Conservation (phyloP, 2,888 invertebrate genomes). For the Himalopsyche japonica region DNA sequence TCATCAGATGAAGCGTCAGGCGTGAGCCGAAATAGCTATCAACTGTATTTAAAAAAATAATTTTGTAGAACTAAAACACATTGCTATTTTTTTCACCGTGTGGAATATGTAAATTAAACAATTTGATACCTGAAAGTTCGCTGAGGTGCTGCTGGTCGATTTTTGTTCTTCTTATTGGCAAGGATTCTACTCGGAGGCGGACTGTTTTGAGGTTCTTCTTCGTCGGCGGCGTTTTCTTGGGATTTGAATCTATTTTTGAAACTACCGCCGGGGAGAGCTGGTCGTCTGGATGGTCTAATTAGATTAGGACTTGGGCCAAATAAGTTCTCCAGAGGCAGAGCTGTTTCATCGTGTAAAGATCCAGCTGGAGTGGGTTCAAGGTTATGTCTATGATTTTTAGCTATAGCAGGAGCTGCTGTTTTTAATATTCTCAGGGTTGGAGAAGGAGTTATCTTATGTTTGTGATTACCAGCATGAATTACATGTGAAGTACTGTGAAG, state of each 20-base stretch:
- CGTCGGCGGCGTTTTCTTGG: constrained; percentile 50
- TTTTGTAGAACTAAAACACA: too few species aligned
- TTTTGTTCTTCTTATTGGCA: constrained; percentile 54
- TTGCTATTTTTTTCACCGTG: too few species aligned
- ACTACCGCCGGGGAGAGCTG: constrained; percentile 53
- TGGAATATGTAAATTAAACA: not conserved
- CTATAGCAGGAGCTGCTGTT: constrained; percentile 70
- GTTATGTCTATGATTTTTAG: constrained; percentile 60
- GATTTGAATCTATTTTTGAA: constrained; percentile 64
- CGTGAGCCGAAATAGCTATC: too few species aligned
- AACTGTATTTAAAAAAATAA: too few species aligned
- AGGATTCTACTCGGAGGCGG: constrained; percentile 25
- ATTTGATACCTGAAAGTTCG: constrained; percentile 52
- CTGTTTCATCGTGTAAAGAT: constrained; percentile 62
- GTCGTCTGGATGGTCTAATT: constrained; percentile 58
- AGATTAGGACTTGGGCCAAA: constrained; percentile 58
- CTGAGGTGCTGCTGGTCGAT: constrained; percentile 50
- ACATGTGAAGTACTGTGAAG: constrained; percentile 80
- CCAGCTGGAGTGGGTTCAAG: constrained; percentile 68
- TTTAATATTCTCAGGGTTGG: constrained; percentile 72
- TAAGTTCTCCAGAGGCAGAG: constrained; percentile 59
- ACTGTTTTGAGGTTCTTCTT: constrained; percentile 46
- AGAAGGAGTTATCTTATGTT: constrained; percentile 69
- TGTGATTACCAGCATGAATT: constrained; percentile 54
- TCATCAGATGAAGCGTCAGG: too few species aligned